Evolutionary conservation across 2,888 invertebrate genomes (phyloP), one percentile per base, ranked within the genome.

Genomic region (Mayetiola destructor): DNA sequence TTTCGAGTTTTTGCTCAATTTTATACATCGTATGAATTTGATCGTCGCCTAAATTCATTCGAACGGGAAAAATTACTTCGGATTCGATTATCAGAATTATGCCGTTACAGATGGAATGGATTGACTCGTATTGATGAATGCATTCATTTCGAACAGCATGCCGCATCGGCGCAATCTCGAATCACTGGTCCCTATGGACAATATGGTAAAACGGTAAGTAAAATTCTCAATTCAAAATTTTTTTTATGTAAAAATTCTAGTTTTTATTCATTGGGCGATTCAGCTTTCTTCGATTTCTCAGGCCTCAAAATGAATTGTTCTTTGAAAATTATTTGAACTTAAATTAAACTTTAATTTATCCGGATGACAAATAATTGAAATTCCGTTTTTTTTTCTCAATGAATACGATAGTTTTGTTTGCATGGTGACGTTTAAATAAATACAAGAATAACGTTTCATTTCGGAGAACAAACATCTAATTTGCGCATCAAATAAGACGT

Each of bases 1-100:
- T 80, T 93, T 71, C 79, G 88, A 35, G 84, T 87, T 61, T 88
- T 90, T 66, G 84, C 90, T 2, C 92, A 92, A 69, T 93, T 93
- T 74, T 85, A 88, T 68, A 86, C 90, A 1, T 81, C 86, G 29
- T 79, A 83, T 58, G 93, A 94, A 69, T 88, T 92, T 64, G 84
- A 87, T 59, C 80, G 85, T 60, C 80, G 91, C 29, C 76, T 88
- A 55, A 80, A 80, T 5, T 88, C 85, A 60, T 71, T 91, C 57
- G 85, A 88, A 73, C 79, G 88, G 58, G 92, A 94, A 73, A 81
- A 85, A 62, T 91, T 92, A 67, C 75, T 94, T 59, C 81, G 90
- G 62, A 78, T 85, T 64, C 79, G 93, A 6, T 77, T 93, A 23
- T 82, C 84, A 1, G 94, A 94, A 73, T 73, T 90, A 42, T 79